phyloP scores from a whole-genome alignment of 2,888 invertebrate species.

The Lithophane leautieri region DNA sequence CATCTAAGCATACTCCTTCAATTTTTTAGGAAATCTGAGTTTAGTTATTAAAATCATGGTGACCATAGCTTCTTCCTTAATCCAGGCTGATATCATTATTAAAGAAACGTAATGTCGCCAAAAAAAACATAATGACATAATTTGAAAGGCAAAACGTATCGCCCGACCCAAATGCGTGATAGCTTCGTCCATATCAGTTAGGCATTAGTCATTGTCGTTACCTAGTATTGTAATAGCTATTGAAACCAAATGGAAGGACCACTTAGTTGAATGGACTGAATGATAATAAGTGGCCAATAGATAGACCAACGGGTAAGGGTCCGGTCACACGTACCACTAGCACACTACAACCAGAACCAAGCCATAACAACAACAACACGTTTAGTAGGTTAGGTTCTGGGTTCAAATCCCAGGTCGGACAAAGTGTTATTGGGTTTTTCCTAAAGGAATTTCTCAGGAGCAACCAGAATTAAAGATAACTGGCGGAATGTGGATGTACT shows the following conservation, averaged over 20 bases:
- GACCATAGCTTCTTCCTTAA: background rate
- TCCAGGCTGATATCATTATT: background rate
- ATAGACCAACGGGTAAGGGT: background rate
- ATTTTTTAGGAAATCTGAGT: background rate
- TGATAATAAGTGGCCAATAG: slow-evolving; percentile 6
- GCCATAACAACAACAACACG: too few species aligned
- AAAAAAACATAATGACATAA: slow-evolving; percentile 27
- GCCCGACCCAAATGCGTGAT: slow-evolving; percentile 10
- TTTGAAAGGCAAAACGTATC: slow-evolving; percentile 29
- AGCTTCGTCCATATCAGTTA: slow-evolving; percentile 9
- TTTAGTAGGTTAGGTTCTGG: too few species aligned
- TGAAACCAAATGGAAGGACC: slow-evolving; percentile 34
- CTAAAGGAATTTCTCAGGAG: too few species aligned
- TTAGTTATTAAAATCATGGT: background rate
- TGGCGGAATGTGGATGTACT: too few species aligned
- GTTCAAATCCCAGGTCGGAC: too few species aligned
- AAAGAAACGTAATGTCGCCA: slow-evolving; percentile 1
- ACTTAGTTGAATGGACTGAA: slow-evolving; percentile 22
- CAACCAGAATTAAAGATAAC: too few species aligned
- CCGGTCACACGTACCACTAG: too few species aligned
- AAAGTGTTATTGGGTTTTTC: too few species aligned
- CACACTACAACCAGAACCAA: too few species aligned
- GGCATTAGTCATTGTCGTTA: slow-evolving; percentile 43
- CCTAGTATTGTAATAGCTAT: slow-evolving; percentile 11
- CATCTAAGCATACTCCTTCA: background rate